Conservation (phyloP, 2,797 vertebrate genomes). For the Champsocephalus esox region DNA sequence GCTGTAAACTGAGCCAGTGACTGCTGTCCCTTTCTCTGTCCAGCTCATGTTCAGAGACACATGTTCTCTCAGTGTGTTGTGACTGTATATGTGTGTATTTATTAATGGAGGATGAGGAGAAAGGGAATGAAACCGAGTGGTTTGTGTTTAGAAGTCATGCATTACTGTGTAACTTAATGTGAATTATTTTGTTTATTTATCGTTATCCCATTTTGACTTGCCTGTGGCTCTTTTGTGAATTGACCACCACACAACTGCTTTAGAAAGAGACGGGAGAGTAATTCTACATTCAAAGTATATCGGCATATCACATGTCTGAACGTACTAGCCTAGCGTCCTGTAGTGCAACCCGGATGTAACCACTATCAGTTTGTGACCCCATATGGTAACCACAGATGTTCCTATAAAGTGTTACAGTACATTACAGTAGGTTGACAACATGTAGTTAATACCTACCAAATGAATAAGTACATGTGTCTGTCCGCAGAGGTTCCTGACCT, state of each 20-base stretch:
- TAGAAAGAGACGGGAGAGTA: conserved; percentile 20
- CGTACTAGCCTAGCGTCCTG: conserved; percentile 21
- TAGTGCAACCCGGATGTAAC: conserved; percentile 22
- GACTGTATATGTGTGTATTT: conserved; percentile 76
- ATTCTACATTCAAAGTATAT: conserved; percentile 12
- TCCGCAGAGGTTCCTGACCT: too few relatives aligned
- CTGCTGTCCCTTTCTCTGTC: conserved; percentile 21
- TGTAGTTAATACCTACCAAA: background rate
- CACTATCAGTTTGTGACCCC: conserved; percentile 1
- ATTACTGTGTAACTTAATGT: conserved; percentile 46
- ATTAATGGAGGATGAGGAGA: conserved; percentile 49
- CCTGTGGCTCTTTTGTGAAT: conserved; percentile 52
- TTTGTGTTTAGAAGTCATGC: conserved; percentile 36
- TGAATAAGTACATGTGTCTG: background rate
- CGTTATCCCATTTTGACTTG: background rate
- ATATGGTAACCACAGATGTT: conserved; percentile 5
- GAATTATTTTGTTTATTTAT: conserved; percentile 52
- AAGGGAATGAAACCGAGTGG: conserved; percentile 44
- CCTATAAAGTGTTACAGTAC: background rate
- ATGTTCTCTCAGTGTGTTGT: conserved; percentile 42
- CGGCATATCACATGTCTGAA: conserved; percentile 25
- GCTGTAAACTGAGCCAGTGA: conserved; percentile 70
- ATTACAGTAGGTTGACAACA: conserved; percentile 23
- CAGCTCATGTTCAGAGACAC: conserved; percentile 8
- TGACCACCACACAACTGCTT: conserved; percentile 30